Percentiles rank a stretch among this genome's conserved stretches.
phyloP scores from a whole-genome alignment of 2,797 vertebrate genomes.

The Hirundo rustica region DNA sequence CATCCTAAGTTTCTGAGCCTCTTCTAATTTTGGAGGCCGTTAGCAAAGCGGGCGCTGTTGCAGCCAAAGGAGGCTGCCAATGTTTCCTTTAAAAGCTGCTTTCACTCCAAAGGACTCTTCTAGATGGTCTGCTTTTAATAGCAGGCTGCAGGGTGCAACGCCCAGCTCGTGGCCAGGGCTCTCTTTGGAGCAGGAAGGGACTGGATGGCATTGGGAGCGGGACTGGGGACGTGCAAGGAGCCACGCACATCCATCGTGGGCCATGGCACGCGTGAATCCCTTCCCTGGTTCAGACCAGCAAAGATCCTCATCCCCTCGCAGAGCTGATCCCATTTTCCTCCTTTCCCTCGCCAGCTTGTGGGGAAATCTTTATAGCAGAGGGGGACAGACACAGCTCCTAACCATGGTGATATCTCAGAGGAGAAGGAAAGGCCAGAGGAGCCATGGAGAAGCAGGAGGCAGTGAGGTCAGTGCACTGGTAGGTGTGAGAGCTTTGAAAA shows the following conservation, averaged over 20 bases:
- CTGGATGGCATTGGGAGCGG: not conserved
- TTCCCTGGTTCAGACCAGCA: not conserved
- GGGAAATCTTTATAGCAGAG: not conserved
- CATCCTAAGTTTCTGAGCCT: conserved; percentile 48
- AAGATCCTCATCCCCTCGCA: not conserved
- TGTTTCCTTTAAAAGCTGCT: conserved; percentile 56
- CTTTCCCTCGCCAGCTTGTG: accelerated
- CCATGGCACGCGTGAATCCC: accelerated
- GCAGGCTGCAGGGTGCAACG: conserved; percentile 40
- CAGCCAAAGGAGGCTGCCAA: conserved; percentile 56
- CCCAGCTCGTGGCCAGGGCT: not conserved
- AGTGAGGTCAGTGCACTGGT: not conserved
- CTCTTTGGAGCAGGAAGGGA: not conserved
- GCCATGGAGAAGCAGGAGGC: not conserved
- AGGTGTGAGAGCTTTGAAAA: conserved; percentile 43
- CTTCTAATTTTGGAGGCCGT: conserved; percentile 64
- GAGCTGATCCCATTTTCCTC: not conserved
- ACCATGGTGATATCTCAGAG: not conserved
- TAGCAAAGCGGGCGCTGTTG: conserved; percentile 34
- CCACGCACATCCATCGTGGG: not conserved
- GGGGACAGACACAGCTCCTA: not conserved
- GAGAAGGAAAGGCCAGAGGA: not conserved
- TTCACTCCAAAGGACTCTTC: conserved; percentile 53
- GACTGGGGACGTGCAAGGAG: not conserved
- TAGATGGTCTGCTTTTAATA: conserved; percentile 59